Evolutionary conservation across 2,888 invertebrate genomes (phyloP).

Genomic region (Panzeria rudis): DNA sequence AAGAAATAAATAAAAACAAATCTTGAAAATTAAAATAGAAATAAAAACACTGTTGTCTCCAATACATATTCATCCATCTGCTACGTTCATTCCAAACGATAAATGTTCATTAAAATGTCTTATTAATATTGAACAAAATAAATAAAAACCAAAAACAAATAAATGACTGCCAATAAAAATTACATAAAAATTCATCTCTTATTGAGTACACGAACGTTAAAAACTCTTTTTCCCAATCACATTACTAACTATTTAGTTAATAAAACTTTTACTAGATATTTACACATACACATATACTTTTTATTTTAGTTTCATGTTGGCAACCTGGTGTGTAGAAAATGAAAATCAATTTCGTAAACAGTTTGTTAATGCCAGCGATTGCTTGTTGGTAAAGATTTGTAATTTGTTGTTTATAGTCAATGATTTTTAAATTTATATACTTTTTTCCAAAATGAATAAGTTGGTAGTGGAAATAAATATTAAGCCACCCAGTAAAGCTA

Average conservation of each 20-base stretch:
- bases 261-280: slow-evolving; percentile 3
- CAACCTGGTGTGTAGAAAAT: slow-evolving; percentile 54
- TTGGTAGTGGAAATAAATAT: not conserved
- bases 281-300: not conserved
- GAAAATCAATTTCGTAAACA: slow-evolving; percentile 51
- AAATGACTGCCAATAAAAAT: slow-evolving; percentile 69
- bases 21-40: slow-evolving; percentile 43
- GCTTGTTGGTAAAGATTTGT: slow-evolving; percentile 15
- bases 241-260: slow-evolving; percentile 35
- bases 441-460: not conserved
- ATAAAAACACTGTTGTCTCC: slow-evolving; percentile 38
- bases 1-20: slow-evolving; percentile 45
- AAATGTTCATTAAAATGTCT: slow-evolving; percentile 47
- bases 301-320: slow-evolving; percentile 4
- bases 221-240: slow-evolving; percentile 4
- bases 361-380: slow-evolving; percentile 33
- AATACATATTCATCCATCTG: not conserved
- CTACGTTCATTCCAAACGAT: not conserved
- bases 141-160: slow-evolving; percentile 67
- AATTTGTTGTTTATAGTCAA: slow-evolving; percentile 33
- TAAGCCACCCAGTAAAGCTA: not conserved
- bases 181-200: slow-evolving; percentile 66
- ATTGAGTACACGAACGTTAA: slow-evolving; percentile 42
- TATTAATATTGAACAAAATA: slow-evolving; percentile 56
- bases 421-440: slow-evolving; percentile 7